Evolutionary conservation across 2,113 vertebrate species (phyloP).

Genomic region (Vombatus ursinus): DNA sequence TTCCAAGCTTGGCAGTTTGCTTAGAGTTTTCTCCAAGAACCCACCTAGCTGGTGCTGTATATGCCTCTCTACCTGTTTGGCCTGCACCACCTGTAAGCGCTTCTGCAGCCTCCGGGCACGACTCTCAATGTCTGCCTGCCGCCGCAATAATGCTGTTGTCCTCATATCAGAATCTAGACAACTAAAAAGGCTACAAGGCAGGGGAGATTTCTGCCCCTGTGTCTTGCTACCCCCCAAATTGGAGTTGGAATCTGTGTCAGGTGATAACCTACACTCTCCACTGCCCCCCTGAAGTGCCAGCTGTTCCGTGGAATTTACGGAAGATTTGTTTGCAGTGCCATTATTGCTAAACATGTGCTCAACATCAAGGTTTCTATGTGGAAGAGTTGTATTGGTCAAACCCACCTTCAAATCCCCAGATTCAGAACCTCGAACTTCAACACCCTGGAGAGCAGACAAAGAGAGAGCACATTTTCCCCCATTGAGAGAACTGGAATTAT

Average conservation of each 20-base stretch:
- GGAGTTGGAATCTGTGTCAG: constrained; percentile 65
- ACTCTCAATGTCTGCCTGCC: constrained; percentile 93
- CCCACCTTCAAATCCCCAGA: constrained; percentile 85
- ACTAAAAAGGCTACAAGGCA: constrained; percentile 78
- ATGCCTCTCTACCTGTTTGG: constrained; percentile 98
- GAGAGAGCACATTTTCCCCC: constrained; percentile 86
- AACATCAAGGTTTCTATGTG: constrained; percentile 86
- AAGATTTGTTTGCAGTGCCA: constrained; percentile 83
- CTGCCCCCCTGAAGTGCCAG: constrained; percentile 77
- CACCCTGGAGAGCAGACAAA: constrained; percentile 77
- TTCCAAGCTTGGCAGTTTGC: constrained; percentile 86
- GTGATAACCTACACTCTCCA: constrained; percentile 76
- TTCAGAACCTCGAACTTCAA: constrained; percentile 84
- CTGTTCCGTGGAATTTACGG: constrained; percentile 80
- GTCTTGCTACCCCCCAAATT: constrained; percentile 78
- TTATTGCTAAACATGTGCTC: constrained; percentile 86
- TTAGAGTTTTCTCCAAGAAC: constrained; percentile 92
- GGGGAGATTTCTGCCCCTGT: constrained; percentile 83
- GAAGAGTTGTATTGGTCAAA: constrained; percentile 88
- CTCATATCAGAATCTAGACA: constrained; percentile 88
- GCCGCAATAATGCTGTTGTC: constrained; percentile 89
- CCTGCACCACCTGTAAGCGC: constrained; percentile 97
- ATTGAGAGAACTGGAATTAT: constrained; percentile 88
- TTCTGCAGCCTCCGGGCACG: constrained; percentile 93
- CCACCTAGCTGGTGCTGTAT: constrained; percentile 96